These are phyloP conservation scores for Vandiemenella viatica DNA, from an alignment of 2,888 invertebrate genomes.

Conservation along the genomic window DNA sequence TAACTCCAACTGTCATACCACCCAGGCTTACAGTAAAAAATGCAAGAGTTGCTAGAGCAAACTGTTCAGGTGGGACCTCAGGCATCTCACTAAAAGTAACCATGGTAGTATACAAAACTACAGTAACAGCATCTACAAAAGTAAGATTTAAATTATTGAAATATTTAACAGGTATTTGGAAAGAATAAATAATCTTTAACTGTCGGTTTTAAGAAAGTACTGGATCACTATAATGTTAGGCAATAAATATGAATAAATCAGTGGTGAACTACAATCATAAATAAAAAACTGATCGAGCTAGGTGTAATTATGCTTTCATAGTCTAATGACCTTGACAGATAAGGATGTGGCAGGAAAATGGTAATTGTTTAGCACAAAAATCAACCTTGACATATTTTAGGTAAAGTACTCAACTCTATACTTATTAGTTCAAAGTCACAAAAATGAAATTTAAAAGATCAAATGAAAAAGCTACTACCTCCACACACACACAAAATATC, in stretches of 20 bases:
- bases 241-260: no score
- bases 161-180: neutral
- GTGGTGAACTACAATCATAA: no score
- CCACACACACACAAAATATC: no score
- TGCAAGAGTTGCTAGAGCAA: conserved; percentile 32
- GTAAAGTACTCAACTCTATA: no score
- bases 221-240: no score
- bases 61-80: conserved; percentile 29
- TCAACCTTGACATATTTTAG: no score
- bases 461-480: neutral
- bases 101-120: conserved; percentile 30
- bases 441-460: neutral
- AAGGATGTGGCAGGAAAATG: no score
- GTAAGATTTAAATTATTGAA: neutral
- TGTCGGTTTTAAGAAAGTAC: no score
- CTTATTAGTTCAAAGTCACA: neutral
- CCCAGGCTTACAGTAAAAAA: conserved; percentile 38
- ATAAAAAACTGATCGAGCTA: no score
- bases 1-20: conserved; percentile 34
- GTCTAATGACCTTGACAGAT: no score
- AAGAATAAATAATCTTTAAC: neutral
- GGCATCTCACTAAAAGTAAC: conserved; percentile 34
- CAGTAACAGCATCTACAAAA: conserved; percentile 18
- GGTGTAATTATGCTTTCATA: no score
- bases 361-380: no score